Conservation (phyloP, 2,113 vertebrate species). For the Columba janthina region DNA sequence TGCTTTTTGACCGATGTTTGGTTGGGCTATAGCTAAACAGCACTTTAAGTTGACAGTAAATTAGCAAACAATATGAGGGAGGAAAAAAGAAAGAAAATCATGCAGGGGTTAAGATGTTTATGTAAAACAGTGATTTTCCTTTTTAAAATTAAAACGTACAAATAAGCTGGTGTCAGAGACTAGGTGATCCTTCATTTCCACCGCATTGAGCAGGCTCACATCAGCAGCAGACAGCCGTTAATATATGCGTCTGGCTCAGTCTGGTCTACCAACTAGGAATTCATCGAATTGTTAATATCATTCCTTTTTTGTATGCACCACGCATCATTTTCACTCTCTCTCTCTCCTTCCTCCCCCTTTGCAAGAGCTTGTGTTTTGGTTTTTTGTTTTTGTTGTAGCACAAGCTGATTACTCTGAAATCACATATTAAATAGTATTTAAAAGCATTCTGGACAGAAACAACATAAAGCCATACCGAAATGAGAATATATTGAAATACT, state of each 20-base stretch:
- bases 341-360: conserved; percentile 81
- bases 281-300: conserved; percentile 88
- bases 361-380: conserved; percentile 75
- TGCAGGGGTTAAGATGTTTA: conserved; percentile 57
- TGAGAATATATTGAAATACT: background rate
- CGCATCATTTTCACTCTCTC: conserved; percentile 83
- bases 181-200: conserved; percentile 86
- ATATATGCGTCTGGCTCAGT: conserved; percentile 97
- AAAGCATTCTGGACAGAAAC: conserved; percentile 57
- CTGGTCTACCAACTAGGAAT: conserved; percentile 87
- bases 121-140: conserved; percentile 75
- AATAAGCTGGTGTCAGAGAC: conserved; percentile 78
- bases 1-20: conserved; percentile 65
- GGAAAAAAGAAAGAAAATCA: conserved; percentile 51
- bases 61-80: conserved; percentile 63
- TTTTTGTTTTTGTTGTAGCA: conserved; percentile 76
- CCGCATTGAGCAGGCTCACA: conserved; percentile 81
- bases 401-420: conserved; percentile 86
- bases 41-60: conserved; percentile 62
- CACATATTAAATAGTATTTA: conserved; percentile 74
- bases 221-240: conserved; percentile 91
- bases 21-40: conserved; percentile 57
- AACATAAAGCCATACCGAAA: conserved; percentile 22
- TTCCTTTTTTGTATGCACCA: conserved; percentile 91
- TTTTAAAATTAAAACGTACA: conserved; percentile 80